Conservation (phyloP, 1,140 invertebrate species). For the Ladona fulva region DNA sequence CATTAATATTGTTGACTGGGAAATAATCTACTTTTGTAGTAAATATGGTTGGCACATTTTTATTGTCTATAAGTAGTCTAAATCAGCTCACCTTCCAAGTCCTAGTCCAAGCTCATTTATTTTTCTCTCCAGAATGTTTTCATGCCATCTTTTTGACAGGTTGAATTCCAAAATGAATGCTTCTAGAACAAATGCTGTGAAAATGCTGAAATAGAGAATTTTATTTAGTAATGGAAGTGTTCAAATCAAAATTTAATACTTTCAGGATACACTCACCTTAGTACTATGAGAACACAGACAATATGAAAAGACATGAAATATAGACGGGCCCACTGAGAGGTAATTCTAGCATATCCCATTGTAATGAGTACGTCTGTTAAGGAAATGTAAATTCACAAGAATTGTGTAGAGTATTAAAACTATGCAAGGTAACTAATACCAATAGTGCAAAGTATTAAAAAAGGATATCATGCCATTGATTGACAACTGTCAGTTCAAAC, state of each 20-base stretch:
- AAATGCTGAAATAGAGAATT: constrained; percentile 37
- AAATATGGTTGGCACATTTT: not conserved
- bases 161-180: constrained; percentile 45
- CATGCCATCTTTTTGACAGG: constrained; percentile 35
- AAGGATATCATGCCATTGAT: constrained; percentile 50
- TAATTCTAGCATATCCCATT: constrained; percentile 40
- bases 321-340: constrained; percentile 36
- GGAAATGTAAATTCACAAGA: not conserved
- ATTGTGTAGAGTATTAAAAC: too few species aligned
- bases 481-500: constrained; percentile 45
- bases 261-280: constrained; percentile 40
- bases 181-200: constrained; percentile 47
- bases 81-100: constrained; percentile 20
- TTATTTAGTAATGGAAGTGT: not conserved
- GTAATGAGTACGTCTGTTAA: constrained; percentile 27
- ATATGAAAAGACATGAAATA: constrained; percentile 45
- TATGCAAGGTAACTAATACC: not conserved
- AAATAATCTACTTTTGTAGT: too few species aligned
- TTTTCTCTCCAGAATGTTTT: constrained; percentile 38
- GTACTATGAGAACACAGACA: constrained; percentile 41
- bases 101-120: constrained; percentile 40
- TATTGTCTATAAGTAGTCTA: not conserved
- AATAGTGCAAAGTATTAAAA: constrained; percentile 21
- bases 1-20: too few species aligned
- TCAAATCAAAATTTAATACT: not conserved